Conservation (phyloP, 1,140 invertebrate genomes). For the Eciton burchellii region DNA sequence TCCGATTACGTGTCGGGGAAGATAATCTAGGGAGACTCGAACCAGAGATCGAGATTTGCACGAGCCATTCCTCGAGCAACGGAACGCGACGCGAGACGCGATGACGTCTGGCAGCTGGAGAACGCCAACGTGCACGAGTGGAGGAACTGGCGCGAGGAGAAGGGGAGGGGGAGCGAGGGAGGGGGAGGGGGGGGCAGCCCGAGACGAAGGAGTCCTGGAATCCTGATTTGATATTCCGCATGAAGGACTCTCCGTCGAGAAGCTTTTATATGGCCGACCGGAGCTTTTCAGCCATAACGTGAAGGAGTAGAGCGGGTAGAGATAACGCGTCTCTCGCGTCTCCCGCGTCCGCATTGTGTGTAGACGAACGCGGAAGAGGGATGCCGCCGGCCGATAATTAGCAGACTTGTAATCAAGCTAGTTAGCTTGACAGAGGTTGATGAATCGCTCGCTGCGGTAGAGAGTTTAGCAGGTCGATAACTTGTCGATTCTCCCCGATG, state of each 20-base stretch:
- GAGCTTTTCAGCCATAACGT: slow-evolving; percentile 50
- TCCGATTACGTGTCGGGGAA: too few relatives aligned
- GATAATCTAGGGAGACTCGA: too few relatives aligned
- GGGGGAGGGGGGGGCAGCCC: not conserved
- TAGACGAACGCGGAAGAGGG: not conserved
- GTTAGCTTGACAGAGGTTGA: not conserved
- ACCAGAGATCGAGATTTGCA: too few relatives aligned
- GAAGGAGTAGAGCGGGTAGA: slow-evolving; percentile 60
- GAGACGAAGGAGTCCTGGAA: slow-evolving; percentile 16
- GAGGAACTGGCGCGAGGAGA: not conserved
- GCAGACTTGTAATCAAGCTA: slow-evolving; percentile 15
- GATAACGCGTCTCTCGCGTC: slow-evolving; percentile 62
- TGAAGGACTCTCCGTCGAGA: slow-evolving; percentile 20
- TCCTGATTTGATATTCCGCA: slow-evolving; percentile 68
- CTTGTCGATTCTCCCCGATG: not conserved
- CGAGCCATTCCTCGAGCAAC: slow-evolving; percentile 10
- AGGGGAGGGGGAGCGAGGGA: not conserved
- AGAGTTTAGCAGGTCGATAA: not conserved
- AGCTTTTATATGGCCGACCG: slow-evolving; percentile 45
- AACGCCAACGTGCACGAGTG: not conserved
- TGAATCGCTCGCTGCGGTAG: too few relatives aligned
- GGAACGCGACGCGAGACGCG: slow-evolving; percentile 20
- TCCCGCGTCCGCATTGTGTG: slow-evolving; percentile 48
- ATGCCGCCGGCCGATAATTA: slow-evolving; percentile 1
- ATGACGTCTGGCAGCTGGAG: slow-evolving; percentile 6